Conservation (phyloP, 2,113 vertebrate species). For the Gnathonemus longibarbis region DNA sequence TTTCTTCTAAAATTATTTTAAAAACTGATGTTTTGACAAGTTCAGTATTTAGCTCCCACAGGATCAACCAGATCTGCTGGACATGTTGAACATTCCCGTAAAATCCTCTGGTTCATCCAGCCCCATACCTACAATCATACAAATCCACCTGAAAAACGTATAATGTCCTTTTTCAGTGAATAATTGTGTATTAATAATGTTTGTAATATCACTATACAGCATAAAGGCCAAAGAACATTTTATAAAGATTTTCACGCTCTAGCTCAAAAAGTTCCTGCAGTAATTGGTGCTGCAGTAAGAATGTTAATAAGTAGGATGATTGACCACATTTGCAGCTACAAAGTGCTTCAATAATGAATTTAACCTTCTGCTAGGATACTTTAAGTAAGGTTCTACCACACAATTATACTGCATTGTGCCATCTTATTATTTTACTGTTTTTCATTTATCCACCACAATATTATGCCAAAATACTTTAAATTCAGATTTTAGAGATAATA, state of each 20-base stretch:
- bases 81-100: constrained; percentile 5
- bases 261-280: not conserved
- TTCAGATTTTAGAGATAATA: not conserved
- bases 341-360: not conserved
- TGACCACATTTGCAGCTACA: not conserved
- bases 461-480: not conserved
- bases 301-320: not conserved
- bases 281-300: not conserved
- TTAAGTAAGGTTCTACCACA: not conserved
- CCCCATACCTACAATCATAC: not conserved
- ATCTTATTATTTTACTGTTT: not conserved
- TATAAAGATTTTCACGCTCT: not conserved
- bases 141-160: not conserved
- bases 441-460: not conserved
- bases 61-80: constrained; percentile 12
- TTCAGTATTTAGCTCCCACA: constrained; percentile 9
- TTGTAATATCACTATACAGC: not conserved
- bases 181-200: not conserved
- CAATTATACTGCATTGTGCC: not conserved
- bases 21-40: constrained; percentile 1
- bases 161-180: not conserved
- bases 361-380: not conserved
- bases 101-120: not conserved
- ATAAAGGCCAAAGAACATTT: not conserved
- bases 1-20: constrained; percentile 30